Conservation (phyloP, 2,797 vertebrate species). For the Forpus xanthops region DNA sequence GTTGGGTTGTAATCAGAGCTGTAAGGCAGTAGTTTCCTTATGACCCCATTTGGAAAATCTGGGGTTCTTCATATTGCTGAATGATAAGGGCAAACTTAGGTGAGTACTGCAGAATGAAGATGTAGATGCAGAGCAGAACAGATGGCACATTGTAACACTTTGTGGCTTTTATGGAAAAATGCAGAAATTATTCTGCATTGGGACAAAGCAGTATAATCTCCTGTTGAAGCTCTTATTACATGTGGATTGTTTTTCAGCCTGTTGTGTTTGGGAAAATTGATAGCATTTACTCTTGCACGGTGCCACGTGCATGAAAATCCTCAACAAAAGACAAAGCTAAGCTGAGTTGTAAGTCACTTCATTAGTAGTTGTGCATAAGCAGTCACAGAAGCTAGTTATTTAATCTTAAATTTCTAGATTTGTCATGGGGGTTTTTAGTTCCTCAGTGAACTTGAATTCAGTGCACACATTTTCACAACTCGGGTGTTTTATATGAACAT, state of each 20-base stretch:
- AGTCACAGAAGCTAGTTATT: background rate
- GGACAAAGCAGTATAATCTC: background rate
- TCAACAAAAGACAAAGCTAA: background rate
- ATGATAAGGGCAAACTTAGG: background rate
- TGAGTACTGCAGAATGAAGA: background rate
- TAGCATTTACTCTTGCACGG: background rate
- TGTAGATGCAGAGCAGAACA: background rate
- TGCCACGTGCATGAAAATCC: background rate
- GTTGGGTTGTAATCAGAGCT: background rate
- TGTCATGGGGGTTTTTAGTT: background rate
- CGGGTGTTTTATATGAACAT: background rate
- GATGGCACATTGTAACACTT: background rate
- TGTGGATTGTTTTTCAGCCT: background rate
- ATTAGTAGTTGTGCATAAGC: background rate
- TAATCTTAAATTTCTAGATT: background rate
- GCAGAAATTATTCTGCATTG: background rate
- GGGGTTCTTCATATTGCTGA: accelerated
- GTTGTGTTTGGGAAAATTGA: background rate
- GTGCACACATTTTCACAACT: background rate
- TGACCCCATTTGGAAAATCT: background rate
- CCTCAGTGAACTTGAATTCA: background rate
- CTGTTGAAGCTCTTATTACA: background rate
- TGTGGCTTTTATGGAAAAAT: background rate
- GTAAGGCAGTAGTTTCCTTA: background rate
- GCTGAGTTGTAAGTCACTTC: background rate